A percentile compares a stretch with the other conserved stretches of the same genome.
These are phyloP conservation scores for Myiozetetes cayanensis DNA, from an alignment of 2,113 vertebrate species.

Conservation along the genomic window DNA sequence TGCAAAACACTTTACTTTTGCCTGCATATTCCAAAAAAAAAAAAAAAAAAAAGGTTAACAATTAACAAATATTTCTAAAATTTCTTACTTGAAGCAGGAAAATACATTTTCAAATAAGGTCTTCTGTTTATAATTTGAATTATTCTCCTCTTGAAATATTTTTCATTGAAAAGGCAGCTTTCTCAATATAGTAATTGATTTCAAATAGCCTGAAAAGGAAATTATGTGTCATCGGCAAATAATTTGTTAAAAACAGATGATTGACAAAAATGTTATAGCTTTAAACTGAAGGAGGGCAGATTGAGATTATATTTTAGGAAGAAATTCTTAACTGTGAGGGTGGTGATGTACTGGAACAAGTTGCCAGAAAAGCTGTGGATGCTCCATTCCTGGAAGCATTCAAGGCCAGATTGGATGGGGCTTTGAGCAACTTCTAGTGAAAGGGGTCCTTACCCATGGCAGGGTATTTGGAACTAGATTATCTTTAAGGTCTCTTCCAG, in stretches of 20 bases:
- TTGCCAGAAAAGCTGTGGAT: background rate
- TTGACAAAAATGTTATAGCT: background rate
- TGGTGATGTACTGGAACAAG: background rate
- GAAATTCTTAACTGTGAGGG: background rate
- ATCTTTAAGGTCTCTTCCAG: background rate
- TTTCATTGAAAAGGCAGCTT: background rate
- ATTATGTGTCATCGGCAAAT: background rate
- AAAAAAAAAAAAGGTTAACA: background rate
- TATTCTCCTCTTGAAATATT: background rate
- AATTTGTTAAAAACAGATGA: background rate
- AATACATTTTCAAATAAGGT: background rate
- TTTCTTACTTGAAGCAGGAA: background rate
- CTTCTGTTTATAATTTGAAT: background rate
- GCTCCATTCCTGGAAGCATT: background rate
- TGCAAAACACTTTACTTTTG: background rate
- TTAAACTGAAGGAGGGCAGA: background rate
- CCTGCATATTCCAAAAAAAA: background rate
- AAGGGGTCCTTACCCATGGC: background rate
- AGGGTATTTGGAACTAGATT: background rate
- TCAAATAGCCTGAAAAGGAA: slow-evolving; percentile 10
- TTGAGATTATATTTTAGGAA: background rate
- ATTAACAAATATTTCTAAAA: background rate
- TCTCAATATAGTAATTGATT: background rate
- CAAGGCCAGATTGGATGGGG: background rate
- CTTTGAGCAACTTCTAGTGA: background rate